phyloP scores from a whole-genome alignment of 1,140 invertebrate genomes.

The Octopus sinensis region DNA sequence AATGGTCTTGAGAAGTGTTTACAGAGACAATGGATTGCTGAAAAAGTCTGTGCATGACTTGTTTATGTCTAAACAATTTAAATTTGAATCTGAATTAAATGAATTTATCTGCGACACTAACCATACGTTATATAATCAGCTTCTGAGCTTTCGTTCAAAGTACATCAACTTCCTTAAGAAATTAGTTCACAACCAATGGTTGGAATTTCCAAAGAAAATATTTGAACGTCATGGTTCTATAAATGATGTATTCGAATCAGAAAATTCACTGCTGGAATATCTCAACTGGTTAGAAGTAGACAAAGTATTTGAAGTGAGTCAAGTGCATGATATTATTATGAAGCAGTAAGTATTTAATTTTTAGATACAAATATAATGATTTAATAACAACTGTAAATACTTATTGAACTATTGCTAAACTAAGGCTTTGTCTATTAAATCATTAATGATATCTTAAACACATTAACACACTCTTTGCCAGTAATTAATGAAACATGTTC shows the following conservation, averaged over 20 bases:
- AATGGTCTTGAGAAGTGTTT: conserved; percentile 3
- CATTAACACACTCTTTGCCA: too few relatives aligned
- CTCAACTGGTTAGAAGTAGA: conserved; percentile 14
- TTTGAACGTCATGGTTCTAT: conserved; percentile 12
- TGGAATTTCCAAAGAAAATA: conserved; percentile 9
- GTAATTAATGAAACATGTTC: too few relatives aligned
- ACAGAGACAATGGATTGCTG: conserved; percentile 8
- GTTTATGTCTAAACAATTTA: conserved; percentile 6
- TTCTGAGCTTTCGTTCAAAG: conserved; percentile 5
- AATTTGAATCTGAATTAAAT: not conserved
- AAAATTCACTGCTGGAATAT: conserved; percentile 8
- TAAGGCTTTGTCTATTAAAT: too few relatives aligned
- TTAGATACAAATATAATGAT: too few relatives aligned
- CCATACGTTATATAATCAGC: not conserved
- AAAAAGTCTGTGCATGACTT: not conserved
- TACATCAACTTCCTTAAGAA: conserved; percentile 14
- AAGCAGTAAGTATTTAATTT: not conserved
- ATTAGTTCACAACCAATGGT: conserved; percentile 5
- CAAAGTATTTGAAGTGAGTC: not conserved
- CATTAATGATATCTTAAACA: too few relatives aligned
- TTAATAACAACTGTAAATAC: too few relatives aligned
- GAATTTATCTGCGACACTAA: not conserved
- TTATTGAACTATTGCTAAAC: too few relatives aligned
- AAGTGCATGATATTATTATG: conserved; percentile 12
- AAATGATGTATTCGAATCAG: conserved; percentile 10